Evolutionary conservation across 2,113 vertebrate genomes (phyloP), one percentile per base, ranked within the genome.

Genomic region (Ia io): DNA sequence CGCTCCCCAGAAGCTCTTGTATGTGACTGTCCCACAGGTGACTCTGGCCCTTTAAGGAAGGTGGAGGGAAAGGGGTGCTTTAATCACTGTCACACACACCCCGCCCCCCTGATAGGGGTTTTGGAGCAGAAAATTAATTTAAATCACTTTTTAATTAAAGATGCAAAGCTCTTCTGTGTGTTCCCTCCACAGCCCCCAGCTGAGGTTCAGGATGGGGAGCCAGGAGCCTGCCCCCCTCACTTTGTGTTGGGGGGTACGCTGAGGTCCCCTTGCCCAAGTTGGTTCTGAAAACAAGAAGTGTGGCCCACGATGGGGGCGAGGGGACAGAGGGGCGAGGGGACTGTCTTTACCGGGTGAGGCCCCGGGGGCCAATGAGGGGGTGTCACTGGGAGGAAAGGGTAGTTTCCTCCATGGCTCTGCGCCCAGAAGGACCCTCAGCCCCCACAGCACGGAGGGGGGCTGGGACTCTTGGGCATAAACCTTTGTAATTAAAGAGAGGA

Each of bases 71-170:
- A 32, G 35, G 37, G 78, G 63, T 47, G 28, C n/a, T 79, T 40
- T 74, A 63, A 83, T 83, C 79, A 73, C 67, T 49, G 53, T 51
- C 67, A 91, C 47, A 13, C 4, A 3, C 63, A 23, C 70, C 71
- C 47, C 3, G 16, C 70, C 59, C 49, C 73, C 84, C 25, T 61
- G 42, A 84, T 47, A 76, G 80, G 80, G 53, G 65, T 95, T 95
- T 79, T 91, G 92, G 88, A 93, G 95, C 93, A 96, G 87, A 96
- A 96, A 94, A 96, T 93, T 94, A 95, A 95, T 96, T 92, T 61
- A 94, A 95, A 90, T 95, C 83, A 91, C 94, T 97, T 96, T 94
- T 93, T 88, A 97, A 95, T 97, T 95, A 96, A 94, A 96, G 61
- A 95, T 61, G 76, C 95, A 61, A 84, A 69, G 84, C 84, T 90